Conservation (phyloP, 35 echinoderm and acorn worm genomes). For the Hemicentrotus pulcherrimus region DNA sequence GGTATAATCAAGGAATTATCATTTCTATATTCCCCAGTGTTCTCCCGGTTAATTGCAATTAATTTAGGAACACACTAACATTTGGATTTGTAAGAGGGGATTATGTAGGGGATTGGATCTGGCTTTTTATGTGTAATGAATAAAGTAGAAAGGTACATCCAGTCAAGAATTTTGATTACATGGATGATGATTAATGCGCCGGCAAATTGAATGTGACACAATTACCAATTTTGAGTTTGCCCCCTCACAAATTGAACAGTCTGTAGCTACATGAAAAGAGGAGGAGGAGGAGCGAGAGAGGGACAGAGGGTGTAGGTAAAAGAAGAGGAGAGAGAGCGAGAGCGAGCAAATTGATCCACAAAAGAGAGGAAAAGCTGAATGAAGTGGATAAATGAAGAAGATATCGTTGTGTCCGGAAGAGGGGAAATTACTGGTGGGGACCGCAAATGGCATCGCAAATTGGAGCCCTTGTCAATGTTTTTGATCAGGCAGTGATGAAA, state of each 20-base stretch:
- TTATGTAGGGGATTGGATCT: constrained; percentile 23
- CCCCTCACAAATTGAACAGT: constrained; percentile 21
- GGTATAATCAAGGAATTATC: constrained; percentile 19
- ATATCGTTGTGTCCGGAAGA: constrained; percentile 33
- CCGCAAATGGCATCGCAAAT: constrained; percentile 45
- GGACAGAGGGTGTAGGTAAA: not conserved
- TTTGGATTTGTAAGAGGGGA: not conserved
- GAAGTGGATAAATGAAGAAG: constrained; percentile 44
- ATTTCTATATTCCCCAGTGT: not conserved
- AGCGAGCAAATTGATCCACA: not conserved
- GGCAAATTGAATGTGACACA: constrained; percentile 35
- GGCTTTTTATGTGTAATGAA: constrained; percentile 20
- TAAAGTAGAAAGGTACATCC: constrained; percentile 23
- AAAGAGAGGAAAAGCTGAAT: constrained; percentile 36
- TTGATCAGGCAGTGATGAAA: constrained; percentile 41
- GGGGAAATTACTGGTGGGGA: constrained; percentile 38
- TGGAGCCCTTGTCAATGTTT: constrained; percentile 45
- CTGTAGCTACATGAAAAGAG: not conserved
- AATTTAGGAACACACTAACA: constrained; percentile 24
- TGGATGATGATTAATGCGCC: constrained; percentile 30
- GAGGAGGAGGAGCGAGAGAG: not conserved
- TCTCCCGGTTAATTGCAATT: constrained; percentile 18
- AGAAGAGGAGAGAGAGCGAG: not conserved
- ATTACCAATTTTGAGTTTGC: constrained; percentile 42
- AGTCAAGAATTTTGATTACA: not conserved